Percentiles rank a stretch among this genome's conserved stretches.
These are phyloP conservation scores for Malurus alboscapulatus DNA, from an alignment of 2,113 vertebrate genomes.

Conservation along the genomic window DNA sequence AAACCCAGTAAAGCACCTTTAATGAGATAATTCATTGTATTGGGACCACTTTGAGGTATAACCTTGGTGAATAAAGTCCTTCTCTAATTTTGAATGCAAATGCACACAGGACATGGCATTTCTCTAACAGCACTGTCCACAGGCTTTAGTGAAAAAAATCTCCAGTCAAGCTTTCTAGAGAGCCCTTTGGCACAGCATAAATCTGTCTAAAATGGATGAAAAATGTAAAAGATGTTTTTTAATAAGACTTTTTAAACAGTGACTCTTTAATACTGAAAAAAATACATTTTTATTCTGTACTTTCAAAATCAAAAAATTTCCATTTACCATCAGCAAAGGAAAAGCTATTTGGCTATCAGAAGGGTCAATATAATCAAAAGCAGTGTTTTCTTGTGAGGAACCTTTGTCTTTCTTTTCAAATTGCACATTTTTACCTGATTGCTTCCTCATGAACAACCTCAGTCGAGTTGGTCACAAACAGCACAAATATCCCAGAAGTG, in stretches of 20 bases:
- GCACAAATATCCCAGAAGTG: not conserved
- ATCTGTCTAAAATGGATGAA: not conserved
- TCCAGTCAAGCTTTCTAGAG: not conserved
- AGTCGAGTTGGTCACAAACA: not conserved
- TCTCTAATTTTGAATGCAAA: not conserved
- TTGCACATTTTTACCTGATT: conserved; percentile 34
- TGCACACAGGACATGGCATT: not conserved
- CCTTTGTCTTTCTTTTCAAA: conserved; percentile 16
- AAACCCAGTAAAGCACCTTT: not conserved
- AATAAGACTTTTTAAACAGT: not conserved
- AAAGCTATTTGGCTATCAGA: not conserved
- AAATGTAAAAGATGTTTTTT: not conserved
- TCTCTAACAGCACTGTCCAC: not conserved
- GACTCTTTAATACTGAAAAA: not conserved
- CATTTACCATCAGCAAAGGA: not conserved
- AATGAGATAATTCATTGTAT: not conserved
- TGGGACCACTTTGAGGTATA: not conserved
- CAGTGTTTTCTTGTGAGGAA: not conserved
- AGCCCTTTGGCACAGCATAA: not conserved
- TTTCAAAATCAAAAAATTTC: not conserved
- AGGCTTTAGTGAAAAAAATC: not conserved
- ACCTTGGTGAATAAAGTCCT: not conserved
- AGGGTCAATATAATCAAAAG: not conserved
- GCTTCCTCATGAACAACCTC: not conserved
- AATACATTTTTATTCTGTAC: not conserved